phyloP scores from a whole-genome alignment of 2,888 invertebrate genomes.

The Cerastis leucographa region DNA sequence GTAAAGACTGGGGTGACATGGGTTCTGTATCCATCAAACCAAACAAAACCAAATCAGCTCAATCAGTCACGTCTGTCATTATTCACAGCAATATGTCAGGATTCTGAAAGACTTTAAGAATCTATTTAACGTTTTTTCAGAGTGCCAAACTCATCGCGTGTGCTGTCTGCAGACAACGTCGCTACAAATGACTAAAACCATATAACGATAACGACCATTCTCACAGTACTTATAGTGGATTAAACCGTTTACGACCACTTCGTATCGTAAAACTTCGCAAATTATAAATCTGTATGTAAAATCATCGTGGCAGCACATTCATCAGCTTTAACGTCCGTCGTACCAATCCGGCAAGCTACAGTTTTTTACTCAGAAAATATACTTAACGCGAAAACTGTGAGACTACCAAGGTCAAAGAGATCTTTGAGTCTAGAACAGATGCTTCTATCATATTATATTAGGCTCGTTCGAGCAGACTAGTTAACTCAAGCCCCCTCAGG shows the following conservation, averaged over 20 bases:
- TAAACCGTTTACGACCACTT: constrained; percentile 46
- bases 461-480: constrained; percentile 17
- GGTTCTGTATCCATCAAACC: constrained; percentile 4
- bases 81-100: background rate
- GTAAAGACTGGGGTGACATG: background rate
- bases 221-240: constrained; percentile 38
- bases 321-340: constrained; percentile 33
- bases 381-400: constrained; percentile 14
- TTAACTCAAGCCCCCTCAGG: constrained; percentile 11
- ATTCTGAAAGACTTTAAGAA: constrained; percentile 8
- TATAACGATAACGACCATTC: constrained; percentile 41
- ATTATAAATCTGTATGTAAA: constrained; percentile 54
- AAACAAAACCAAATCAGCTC: constrained; percentile 24
- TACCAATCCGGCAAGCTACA: constrained; percentile 16
- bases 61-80: constrained; percentile 3
- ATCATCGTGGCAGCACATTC: constrained; percentile 39
- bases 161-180: constrained; percentile 25
- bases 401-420: constrained; percentile 24
- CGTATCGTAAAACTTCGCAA: constrained; percentile 44
- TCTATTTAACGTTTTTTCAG: background rate
- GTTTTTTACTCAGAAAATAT: constrained; percentile 25
- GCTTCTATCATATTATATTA: constrained; percentile 17
- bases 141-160: constrained; percentile 33
- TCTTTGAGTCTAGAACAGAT: constrained; percentile 5
- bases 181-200: constrained; percentile 28